Percentiles rank a stretch among this genome's conserved stretches.
Evolutionary conservation across 2,797 vertebrate genomes (phyloP).

Genomic region (Scolopax bukidnonensis): DNA sequence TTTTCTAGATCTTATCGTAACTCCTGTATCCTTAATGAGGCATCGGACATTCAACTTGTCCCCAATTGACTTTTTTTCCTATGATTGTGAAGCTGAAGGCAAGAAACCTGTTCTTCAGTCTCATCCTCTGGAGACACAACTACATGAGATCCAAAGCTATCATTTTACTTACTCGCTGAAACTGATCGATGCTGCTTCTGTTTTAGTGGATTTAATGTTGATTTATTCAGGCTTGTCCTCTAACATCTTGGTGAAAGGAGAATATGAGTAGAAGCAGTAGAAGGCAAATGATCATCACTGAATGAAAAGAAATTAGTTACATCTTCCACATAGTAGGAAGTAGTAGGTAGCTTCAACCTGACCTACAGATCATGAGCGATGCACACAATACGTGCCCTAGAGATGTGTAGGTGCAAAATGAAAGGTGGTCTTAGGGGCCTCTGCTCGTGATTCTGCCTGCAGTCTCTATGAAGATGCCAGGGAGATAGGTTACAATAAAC

Average conservation of each 20-base stretch:
- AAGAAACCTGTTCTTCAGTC: not conserved
- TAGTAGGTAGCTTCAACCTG: not conserved
- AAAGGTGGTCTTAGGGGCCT: not conserved
- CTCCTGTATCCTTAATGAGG: not conserved
- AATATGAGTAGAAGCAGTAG: not conserved
- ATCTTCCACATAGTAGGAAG: not conserved
- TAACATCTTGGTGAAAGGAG: not conserved
- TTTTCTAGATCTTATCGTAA: not conserved
- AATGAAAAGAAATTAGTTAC: not conserved
- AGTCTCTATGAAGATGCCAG: not conserved
- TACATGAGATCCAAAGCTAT: not conserved
- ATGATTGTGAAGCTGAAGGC: not conserved
- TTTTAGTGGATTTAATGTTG: not conserved
- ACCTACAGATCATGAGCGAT: not conserved
- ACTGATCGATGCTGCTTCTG: not conserved
- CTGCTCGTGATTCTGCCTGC: not conserved
- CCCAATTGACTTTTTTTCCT: not conserved
- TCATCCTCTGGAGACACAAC: not conserved
- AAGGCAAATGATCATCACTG: not conserved
- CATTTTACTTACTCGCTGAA: not conserved
- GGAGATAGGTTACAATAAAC: not conserved
- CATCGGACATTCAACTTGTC: not conserved
- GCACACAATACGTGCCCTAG: accelerated
- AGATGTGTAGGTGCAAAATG: not conserved
- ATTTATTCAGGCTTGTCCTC: not conserved